Percentiles rank a stretch among this genome's conserved stretches.
These are phyloP conservation scores for Sorex maritimensis DNA, from an alignment of 2,797 vertebrate genomes.

Conservation along the genomic window DNA sequence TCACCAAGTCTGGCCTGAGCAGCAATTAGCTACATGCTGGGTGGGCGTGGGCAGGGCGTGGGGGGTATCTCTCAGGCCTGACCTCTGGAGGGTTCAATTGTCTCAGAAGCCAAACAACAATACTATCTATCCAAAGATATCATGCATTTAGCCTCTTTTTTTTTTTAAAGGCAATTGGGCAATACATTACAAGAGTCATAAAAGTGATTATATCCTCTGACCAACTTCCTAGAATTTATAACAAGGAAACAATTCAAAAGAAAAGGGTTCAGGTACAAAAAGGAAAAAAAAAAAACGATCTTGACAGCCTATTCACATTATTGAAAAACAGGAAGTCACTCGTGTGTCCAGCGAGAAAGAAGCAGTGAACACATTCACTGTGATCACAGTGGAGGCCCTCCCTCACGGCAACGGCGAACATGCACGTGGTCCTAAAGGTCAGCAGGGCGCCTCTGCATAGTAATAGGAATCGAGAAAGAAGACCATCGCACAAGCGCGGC, in stretches of 20 bases:
- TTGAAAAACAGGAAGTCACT: conserved; percentile 76
- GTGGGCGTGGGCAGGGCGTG: neutral
- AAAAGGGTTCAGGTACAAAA: conserved; percentile 70
- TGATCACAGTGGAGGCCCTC: too few species aligned
- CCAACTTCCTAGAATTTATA: conserved; percentile 84
- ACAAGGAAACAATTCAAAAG: conserved; percentile 84
- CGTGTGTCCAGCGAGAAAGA: neutral
- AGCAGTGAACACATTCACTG: neutral
- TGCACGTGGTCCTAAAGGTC: neutral
- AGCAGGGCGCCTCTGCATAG: neutral
- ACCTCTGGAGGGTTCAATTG: neutral
- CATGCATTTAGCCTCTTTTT: conserved; percentile 1
- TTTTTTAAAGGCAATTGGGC: conserved; percentile 65
- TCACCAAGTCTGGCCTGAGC: neutral
- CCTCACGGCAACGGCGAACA: conserved; percentile 19
- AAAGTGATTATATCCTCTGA: conserved; percentile 76
- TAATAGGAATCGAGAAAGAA: conserved; percentile 6
- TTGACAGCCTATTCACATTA: conserved; percentile 22
- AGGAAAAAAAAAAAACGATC: conserved; percentile 7
- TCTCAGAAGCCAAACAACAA: conserved; percentile 49
- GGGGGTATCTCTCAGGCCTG: neutral
- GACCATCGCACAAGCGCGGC: conserved; percentile 26
- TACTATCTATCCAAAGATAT: conserved; percentile 44
- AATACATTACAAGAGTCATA: conserved; percentile 67
- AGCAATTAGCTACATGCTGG: neutral